A percentile compares a stretch with the other conserved stretches of the same genome.
These are phyloP conservation scores for Nowickia ferox DNA, from an alignment of 2,888 invertebrate species.

Conservation along the genomic window DNA sequence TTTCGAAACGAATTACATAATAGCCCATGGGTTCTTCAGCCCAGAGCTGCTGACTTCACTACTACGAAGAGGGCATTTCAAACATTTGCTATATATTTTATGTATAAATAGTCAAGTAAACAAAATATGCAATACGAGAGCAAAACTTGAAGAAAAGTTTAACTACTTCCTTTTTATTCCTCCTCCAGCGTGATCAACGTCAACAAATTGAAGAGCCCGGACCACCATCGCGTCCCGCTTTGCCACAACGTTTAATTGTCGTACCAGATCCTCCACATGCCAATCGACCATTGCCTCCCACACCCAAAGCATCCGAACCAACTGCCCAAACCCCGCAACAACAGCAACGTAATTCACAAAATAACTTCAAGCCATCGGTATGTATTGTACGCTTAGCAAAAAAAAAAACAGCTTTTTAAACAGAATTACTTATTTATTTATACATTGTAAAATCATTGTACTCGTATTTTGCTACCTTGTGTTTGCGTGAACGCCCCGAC, in stretches of 20 bases:
- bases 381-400: constrained; percentile 77
- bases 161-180: not conserved
- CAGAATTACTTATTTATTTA: not conserved
- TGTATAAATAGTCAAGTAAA: too few relatives aligned
- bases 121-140: not conserved
- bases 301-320: constrained; percentile 81
- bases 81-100: too few relatives aligned
- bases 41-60: too few relatives aligned
- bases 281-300: constrained; percentile 84
- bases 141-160: not conserved
- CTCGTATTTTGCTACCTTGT: constrained; percentile 34
- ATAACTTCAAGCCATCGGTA: constrained; percentile 95
- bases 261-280: constrained; percentile 89
- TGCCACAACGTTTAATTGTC: constrained; percentile 95
- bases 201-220: constrained; percentile 89
- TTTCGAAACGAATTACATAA: too few relatives aligned
- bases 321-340: constrained; percentile 86
- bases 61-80: too few relatives aligned
- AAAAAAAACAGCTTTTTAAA: constrained; percentile 2
- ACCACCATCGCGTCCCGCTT: constrained; percentile 93
- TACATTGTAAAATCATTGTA: constrained; percentile 32
- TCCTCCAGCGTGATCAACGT: constrained; percentile 79
- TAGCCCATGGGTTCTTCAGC: too few relatives aligned
- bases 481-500: constrained; percentile 31
- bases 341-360: constrained; percentile 90